phyloP scores from a whole-genome alignment of 1,140 invertebrate genomes.

The Harpegnathos saltator region DNA sequence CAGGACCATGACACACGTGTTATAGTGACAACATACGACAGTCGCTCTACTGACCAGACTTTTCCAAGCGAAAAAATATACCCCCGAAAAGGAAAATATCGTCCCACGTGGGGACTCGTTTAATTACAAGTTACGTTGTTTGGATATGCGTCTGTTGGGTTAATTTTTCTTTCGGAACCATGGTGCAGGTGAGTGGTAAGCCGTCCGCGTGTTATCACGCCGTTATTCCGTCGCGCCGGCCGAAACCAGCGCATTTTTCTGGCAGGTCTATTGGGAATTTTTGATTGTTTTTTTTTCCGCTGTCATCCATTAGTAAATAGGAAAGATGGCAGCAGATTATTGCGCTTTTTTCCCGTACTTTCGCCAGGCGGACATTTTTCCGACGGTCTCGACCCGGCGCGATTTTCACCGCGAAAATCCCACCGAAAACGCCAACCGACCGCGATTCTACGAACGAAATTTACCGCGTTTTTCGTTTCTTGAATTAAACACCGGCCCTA shows the following conservation, averaged over 20 bases:
- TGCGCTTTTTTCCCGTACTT: conserved; percentile 84
- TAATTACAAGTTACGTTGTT: conserved; percentile 85
- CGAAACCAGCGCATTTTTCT: conserved; percentile 76
- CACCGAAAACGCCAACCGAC: conserved; percentile 59
- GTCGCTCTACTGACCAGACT: conserved; percentile 79
- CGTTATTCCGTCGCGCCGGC: conserved; percentile 50
- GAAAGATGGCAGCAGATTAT: conserved; percentile 86
- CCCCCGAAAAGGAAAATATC: conserved; percentile 85
- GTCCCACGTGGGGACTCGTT: conserved; percentile 85
- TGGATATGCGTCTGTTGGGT: conserved; percentile 85
- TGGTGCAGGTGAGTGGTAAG: conserved; percentile 84
- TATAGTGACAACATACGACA: background rate
- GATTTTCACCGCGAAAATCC: conserved; percentile 25
- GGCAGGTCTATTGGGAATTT: conserved; percentile 81
- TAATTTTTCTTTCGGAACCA: conserved; percentile 84
- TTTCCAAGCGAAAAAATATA: conserved; percentile 85
- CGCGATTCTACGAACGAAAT: conserved; percentile 62
- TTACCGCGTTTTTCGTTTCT: conserved; percentile 61
- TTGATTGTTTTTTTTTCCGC: conserved; percentile 85
- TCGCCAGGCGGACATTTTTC: conserved; percentile 83
- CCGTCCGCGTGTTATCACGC: conserved; percentile 67
- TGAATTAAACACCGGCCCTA: conserved; percentile 36
- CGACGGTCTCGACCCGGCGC: conserved; percentile 50
- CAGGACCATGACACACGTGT: too few species aligned
- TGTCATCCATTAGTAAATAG: conserved; percentile 86